phyloP scores from a whole-genome alignment of 2,888 invertebrate genomes.

The Syritta pipiens region DNA sequence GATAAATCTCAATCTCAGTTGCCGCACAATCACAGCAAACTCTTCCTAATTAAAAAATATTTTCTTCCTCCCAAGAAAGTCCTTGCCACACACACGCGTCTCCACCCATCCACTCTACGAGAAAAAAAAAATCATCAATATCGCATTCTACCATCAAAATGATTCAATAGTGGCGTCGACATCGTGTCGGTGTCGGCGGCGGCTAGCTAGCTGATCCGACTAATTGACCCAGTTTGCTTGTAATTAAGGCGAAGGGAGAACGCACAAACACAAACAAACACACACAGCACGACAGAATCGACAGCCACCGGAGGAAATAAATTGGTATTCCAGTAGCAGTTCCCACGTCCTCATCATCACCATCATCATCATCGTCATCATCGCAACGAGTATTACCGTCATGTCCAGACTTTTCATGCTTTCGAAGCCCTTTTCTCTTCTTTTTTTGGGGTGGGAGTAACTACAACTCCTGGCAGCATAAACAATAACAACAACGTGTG shows the following conservation, averaged over 20 bases:
- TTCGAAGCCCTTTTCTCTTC: neutral
- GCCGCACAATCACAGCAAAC: conserved; percentile 35
- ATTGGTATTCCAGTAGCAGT: conserved; percentile 25
- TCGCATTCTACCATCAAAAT: conserved; percentile 20
- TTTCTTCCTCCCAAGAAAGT: conserved; percentile 1
- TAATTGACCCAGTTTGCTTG: conserved; percentile 50
- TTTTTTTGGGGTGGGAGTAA: neutral
- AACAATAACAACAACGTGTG: conserved; percentile 15
- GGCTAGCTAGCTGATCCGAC: conserved; percentile 35
- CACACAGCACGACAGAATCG: conserved; percentile 1
- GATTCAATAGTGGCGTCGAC: conserved; percentile 21
- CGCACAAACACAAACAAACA: conserved; percentile 2
- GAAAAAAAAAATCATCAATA: conserved; percentile 7
- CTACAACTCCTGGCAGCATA: neutral
- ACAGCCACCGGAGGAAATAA: conserved; percentile 31
- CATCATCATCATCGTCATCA: neutral
- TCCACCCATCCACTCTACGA: no score
- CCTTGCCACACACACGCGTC: neutral
- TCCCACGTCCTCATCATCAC: neutral
- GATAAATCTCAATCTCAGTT: conserved; percentile 37
- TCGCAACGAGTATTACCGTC: conserved; percentile 8
- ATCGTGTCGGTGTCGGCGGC: neutral
- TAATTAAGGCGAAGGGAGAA: conserved; percentile 29
- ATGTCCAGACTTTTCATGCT: conserved; percentile 35
- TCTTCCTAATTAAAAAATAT: conserved; percentile 44